Base-by-base conservation (phyloP, 2,888 invertebrate genomes). In the Drosophila yooni region DNA sequence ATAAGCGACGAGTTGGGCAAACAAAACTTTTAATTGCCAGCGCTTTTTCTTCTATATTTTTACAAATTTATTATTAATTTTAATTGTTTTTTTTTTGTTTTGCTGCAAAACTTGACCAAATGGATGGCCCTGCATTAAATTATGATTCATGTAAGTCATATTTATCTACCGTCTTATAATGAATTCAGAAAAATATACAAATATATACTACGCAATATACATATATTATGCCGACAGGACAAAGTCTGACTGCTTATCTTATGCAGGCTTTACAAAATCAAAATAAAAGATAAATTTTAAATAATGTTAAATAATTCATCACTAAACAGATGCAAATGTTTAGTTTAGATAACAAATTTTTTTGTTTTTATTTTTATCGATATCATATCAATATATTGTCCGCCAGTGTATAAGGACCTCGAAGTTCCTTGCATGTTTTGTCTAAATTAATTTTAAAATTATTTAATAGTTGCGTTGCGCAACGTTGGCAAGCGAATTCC, bases 371-470 rank as follows among this genome's bases (percentile, higher is more conserved):
- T 15, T 13, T 15, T 29, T 1, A 21, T 43, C 6, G 13, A 43
- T 29, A 5, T 13, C 13, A 7, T 1, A 15, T 38, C 13, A 38
- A 38, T 54, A 27, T 48, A 10, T 27, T 48, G 10, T 15, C 25
- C 2, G 18, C 3, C 2, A 54, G 25, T 36, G 67, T 67, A 33
- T 50, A n/a, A 8, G 1, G 25, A 6, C 6, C 2, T 21, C 46
- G 15, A 40, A 29, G n/a, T 15, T 27, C 5, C 8, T 34, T 48
- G 27, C 27, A 70, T 36, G 27, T 27, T 61, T 59, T 50, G 40
- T 40, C 27, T 43, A 33, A 83, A 90, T 88, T 90, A 83, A 89
- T 79, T 89, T 83, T 82, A 82, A 87, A 83, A 86, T 76, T 79
- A 81, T 84, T 88, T 90, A 82, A 80, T 82, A 83, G 78, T 83